These are phyloP conservation scores for Euthynnus affinis DNA, from an alignment of 2,797 vertebrate species.

Conservation along the genomic window DNA sequence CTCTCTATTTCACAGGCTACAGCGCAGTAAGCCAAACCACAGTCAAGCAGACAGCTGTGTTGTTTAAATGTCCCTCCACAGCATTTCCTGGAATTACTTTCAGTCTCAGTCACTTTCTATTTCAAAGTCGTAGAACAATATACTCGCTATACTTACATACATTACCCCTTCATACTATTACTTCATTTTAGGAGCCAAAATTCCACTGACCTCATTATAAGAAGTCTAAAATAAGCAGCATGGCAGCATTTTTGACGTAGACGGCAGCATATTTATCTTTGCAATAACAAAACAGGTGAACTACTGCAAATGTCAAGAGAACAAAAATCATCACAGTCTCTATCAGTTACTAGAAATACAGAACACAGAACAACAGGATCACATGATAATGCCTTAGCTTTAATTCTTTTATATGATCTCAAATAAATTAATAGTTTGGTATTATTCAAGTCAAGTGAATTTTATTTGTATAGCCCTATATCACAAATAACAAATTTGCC, in stretches of 20 bases:
- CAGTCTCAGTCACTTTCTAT: neutral
- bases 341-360: neutral
- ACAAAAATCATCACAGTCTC: neutral
- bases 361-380: neutral
- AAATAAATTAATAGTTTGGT: neutral
- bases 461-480: no score
- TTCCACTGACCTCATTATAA: neutral
- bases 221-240: neutral
- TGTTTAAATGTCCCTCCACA: constrained; percentile 1
- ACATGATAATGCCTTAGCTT: neutral
- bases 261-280: neutral
- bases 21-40: constrained; percentile 1
- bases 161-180: neutral
- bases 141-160: neutral
- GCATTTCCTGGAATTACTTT: constrained; percentile 23
- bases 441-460: neutral
- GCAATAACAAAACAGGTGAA: neutral
- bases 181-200: neutral
- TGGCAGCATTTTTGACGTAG: neutral
- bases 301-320: neutral
- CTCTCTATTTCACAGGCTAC: constrained; percentile 49
- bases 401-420: no score
- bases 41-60: constrained; percentile 31
- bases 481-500: no score
- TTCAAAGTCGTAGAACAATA: neutral